Percentiles rank a stretch among this genome's conserved stretches.
phyloP scores from a whole-genome alignment of 2,797 vertebrate genomes.

The Alcedo quadribrachys region DNA sequence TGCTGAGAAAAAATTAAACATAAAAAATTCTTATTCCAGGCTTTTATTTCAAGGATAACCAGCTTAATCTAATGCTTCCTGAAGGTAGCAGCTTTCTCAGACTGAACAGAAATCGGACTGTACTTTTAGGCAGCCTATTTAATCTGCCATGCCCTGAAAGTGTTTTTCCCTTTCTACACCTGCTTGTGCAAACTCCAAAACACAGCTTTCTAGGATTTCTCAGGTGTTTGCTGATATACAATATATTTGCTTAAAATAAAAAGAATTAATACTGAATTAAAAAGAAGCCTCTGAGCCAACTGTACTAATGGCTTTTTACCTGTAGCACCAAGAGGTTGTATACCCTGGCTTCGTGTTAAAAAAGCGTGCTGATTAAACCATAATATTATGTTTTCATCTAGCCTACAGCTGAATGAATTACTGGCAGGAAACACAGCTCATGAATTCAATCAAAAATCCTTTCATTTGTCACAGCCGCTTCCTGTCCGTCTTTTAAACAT shows the following conservation, averaged over 20 bases:
- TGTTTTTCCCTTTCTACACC: conserved; percentile 53
- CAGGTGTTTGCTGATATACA: conserved; percentile 47
- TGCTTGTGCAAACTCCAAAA: conserved; percentile 49
- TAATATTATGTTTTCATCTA: conserved; percentile 76
- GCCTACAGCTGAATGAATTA: conserved; percentile 79
- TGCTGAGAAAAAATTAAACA: not conserved
- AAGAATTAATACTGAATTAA: not conserved
- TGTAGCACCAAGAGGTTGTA: conserved; percentile 41
- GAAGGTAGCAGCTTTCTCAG: not conserved
- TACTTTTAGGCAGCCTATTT: conserved; percentile 2
- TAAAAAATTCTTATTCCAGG: not conserved
- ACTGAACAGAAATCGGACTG: not conserved
- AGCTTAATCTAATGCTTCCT: not conserved
- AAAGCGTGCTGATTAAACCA: conserved; percentile 69
- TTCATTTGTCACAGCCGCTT: conserved; percentile 82
- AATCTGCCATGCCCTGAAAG: not conserved
- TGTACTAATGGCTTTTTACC: conserved; percentile 52
- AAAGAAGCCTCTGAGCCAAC: conserved; percentile 20
- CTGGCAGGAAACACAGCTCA: conserved; percentile 82
- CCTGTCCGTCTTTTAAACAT: conserved; percentile 79
- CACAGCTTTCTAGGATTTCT: not conserved
- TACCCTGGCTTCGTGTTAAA: conserved; percentile 60
- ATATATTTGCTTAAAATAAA: conserved; percentile 22
- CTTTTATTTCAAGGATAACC: not conserved
- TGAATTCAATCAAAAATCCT: conserved; percentile 81